Percentiles rank a stretch among this genome's conserved stretches.
Evolutionary conservation across 2,113 vertebrate genomes (phyloP).

Genomic region (Takifugu bimaculatus): DNA sequence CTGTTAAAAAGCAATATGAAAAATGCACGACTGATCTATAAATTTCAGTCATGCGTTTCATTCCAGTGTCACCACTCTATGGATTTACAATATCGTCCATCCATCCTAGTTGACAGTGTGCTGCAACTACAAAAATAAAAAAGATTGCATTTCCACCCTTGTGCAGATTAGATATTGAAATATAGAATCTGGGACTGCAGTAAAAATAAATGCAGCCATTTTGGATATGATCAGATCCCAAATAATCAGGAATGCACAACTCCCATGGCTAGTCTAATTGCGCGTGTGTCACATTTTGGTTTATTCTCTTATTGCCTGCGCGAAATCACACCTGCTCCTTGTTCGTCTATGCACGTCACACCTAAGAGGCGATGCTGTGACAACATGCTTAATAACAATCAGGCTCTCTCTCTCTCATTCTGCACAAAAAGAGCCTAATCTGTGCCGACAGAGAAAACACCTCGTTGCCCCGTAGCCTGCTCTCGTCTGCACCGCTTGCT

Average conservation of each 20-base stretch:
- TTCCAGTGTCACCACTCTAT: constrained; percentile 40
- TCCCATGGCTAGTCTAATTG: constrained; percentile 47
- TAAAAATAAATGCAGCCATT: constrained; percentile 38
- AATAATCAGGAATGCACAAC: constrained; percentile 38
- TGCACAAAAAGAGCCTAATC: constrained; percentile 68
- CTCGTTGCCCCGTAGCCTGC: constrained; percentile 76
- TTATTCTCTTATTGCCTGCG: constrained; percentile 85
- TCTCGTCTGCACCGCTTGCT: constrained; percentile 25
- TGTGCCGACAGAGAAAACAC: constrained; percentile 81
- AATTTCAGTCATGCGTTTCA: constrained; percentile 45
- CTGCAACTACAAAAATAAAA: constrained; percentile 27
- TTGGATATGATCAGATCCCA: constrained; percentile 36
- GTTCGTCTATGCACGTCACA: constrained; percentile 87
- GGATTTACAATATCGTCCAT: constrained; percentile 48
- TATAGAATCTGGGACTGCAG: constrained; percentile 28
- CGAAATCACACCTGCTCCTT: constrained; percentile 92
- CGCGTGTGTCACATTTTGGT: constrained; percentile 47
- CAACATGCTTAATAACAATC: constrained; percentile 93
- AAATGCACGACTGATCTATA: constrained; percentile 50
- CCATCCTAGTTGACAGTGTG: constrained; percentile 38
- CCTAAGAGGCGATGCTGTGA: constrained; percentile 86
- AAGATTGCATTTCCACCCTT: constrained; percentile 30
- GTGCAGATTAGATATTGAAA: constrained; percentile 30
- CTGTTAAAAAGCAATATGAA: constrained; percentile 62
- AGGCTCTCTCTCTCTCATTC: constrained; percentile 84